Base-by-base conservation (phyloP, 2,888 invertebrate species). In the Leucophenga maculata region DNA sequence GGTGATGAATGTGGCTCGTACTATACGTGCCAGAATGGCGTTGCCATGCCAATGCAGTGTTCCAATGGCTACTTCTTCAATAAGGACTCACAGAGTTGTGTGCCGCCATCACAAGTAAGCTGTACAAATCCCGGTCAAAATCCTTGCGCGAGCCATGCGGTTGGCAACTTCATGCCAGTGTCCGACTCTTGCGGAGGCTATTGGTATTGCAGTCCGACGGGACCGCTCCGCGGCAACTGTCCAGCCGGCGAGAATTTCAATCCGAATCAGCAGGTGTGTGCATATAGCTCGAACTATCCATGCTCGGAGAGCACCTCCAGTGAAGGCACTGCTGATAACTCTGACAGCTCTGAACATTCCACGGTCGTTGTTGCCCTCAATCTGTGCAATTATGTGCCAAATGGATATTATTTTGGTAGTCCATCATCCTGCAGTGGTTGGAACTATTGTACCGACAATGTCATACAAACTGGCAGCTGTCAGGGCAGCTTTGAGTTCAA, bases 231-330 rank as follows among this genome's bases (percentile, higher is more conserved):
- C 3, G 74, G 79, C 20, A 68, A 60, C n/a, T 84, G 84, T 55
- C 76, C 76, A 3, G 6, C 22, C 18, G 78, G 77, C 22, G 71
- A 81, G 52, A 77, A 78, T 52, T 84, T 84, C 60, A 72, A 82
- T 72, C 68, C 76, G 6, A 13, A 3, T 0, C 60, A 55, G 14
- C 74, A 78, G 69, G 55, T 75, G 8, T 84, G 84, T 54, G 72
- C 71, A 9, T 84, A 78, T 46, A 11, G 67, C 14, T 39, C 16
- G 9, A 62, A 71, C 14, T 77, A 72, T 59, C 59, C 69, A 0
- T 84, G 84, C 50, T 4, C 46, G 1, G 32, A 50, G 1, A 48
- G 72, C 14, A 20, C 22, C 1, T 22, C 1, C 6, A 48, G 6
- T 26, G 39, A 9, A 22, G 48, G 64, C 16, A 66, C 13, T 14